Conservation (phyloP, 2,888 invertebrate genomes). For the Andrena chrysosceles region DNA sequence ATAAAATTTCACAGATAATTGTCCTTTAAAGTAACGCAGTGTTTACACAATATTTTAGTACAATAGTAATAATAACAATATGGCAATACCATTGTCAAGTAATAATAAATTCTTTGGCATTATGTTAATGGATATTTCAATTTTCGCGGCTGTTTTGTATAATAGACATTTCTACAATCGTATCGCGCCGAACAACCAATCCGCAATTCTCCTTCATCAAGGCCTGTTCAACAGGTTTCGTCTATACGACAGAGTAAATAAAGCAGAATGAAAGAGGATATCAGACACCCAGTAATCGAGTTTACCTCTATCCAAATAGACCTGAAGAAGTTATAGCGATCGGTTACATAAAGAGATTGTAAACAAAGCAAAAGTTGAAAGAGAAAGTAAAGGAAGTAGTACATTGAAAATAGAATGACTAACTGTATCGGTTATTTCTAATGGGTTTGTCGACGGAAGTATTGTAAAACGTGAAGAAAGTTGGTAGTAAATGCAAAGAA, state of each 20-base stretch:
- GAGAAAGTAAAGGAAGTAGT: conserved; percentile 45
- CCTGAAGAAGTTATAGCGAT: neutral
- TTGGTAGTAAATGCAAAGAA: neutral
- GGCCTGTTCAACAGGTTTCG: conserved; percentile 25
- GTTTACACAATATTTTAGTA: neutral
- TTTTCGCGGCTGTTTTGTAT: conserved; percentile 1
- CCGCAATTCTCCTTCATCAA: neutral
- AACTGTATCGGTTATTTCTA: neutral
- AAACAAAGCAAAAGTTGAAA: conserved; percentile 3
- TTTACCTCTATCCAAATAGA: conserved; percentile 1
- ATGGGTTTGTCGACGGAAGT: neutral
- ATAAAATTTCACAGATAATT: neutral
- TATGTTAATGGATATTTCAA: conserved; percentile 6
- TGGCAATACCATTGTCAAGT: too few species aligned
- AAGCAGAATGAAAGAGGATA: conserved; percentile 20
- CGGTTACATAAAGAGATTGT: conserved; percentile 8
- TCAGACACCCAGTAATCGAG: neutral
- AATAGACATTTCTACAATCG: neutral
- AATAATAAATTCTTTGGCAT: neutral
- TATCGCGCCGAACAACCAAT: conserved; percentile 24
- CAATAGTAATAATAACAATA: neutral
- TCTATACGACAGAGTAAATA: neutral
- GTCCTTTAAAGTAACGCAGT: neutral
- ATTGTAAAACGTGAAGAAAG: neutral
- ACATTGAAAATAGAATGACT: neutral